Base-by-base conservation (phyloP, 2,113 vertebrate genomes). In the Oreochromis aureus region DNA sequence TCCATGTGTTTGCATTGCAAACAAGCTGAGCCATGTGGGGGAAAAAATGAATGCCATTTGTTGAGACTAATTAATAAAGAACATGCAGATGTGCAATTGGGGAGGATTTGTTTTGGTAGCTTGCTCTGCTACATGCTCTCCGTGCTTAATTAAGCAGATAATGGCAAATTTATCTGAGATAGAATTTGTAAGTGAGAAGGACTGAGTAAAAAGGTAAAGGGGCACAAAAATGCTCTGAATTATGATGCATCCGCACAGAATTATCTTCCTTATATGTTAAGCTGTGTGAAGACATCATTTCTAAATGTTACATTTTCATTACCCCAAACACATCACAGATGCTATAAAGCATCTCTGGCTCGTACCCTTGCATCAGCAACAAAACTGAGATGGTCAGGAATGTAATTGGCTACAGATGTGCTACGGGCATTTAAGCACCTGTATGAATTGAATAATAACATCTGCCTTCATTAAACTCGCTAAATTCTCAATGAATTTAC, bases 11-110 rank as follows among this genome's bases (percentile, higher is more conserved):
- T 96, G 93, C 93, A 93, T 93, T 95, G 91, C 92, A 96, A 96
- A 96, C 91, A 93, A 93, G 92, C 87, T 66, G 91, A 88, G 91
- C 91, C 87, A 90, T 92, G 91, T 92, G 93, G 86, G 87, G 84
- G 82, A 63, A 6, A 90, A 69, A 92, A 94, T 90, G 69, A 93
- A 93, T 94, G 92, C 87, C 95, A 94, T 96, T 96, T 96, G 94
- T 94, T 94, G 93, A 88, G 91, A 95, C 94, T 95, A 96, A 96
- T 96, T 94, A 96, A 96, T 95, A 92, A 93, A 90, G 93, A 94
- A 90, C 88, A 94, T 95, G 93, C 95, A 95, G 93, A 95, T 96
- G 95, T 95, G 94, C 93, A 89, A 83, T 90, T 91, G 88, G 85
- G 93, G 88, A 86, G 91, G 90, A 91, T 91, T 94, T 93, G 89